Conservation (phyloP, 2,888 invertebrate genomes). For the Cantharis lateralis region DNA sequence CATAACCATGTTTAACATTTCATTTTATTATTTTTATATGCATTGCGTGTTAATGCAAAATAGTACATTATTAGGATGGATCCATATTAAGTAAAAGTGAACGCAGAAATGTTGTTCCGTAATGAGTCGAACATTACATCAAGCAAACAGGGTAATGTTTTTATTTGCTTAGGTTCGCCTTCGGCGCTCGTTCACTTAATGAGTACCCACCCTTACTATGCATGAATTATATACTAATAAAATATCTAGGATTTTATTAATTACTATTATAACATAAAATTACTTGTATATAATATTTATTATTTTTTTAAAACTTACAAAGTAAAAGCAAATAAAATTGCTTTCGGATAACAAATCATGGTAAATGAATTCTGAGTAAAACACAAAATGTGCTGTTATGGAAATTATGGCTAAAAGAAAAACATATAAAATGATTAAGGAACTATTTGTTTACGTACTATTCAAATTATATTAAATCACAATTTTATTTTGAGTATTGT, state of each 20-base stretch:
- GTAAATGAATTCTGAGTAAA: not conserved
- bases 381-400: slow-evolving; percentile 4
- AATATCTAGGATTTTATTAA: not conserved
- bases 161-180: not conserved
- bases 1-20: not conserved
- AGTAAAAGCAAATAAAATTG: not conserved
- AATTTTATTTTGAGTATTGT: slow-evolving; percentile 52
- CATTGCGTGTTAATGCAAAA: not conserved
- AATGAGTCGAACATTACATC: not conserved
- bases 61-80: not conserved
- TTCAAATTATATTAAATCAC: slow-evolving; percentile 42
- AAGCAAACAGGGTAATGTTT: not conserved
- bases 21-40: not conserved
- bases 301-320: not conserved
- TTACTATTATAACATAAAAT: not conserved
- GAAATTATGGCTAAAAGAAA: slow-evolving; percentile 26
- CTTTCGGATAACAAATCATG: not conserved
- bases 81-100: not conserved
- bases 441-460: slow-evolving; percentile 36
- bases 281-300: not conserved
- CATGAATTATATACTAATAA: not conserved
- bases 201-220: not conserved
- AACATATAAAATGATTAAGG: slow-evolving; percentile 33
- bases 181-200: not conserved
- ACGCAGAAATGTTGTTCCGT: not conserved